These are phyloP conservation scores for Pentamera pediparva DNA, from an alignment of 53 echinoderm and acorn worm genomes.

Conservation along the genomic window DNA sequence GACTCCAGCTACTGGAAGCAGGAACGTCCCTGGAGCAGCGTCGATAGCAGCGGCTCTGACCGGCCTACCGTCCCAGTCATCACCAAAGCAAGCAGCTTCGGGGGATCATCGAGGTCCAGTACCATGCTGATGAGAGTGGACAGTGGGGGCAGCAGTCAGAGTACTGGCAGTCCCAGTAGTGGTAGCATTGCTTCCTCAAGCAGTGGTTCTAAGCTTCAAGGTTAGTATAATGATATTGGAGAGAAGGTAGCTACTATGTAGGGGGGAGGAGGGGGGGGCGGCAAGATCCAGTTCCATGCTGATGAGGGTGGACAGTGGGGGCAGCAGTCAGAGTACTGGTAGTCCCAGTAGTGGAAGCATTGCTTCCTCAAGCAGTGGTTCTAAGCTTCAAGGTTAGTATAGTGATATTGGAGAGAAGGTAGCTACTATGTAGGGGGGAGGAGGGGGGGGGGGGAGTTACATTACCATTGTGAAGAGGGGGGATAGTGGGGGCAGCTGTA, in stretches of 20 bases:
- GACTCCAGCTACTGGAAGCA: constrained; percentile 81
- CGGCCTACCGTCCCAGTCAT: constrained; percentile 75
- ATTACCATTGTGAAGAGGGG: constrained; percentile 77
- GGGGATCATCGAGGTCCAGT: constrained; percentile 65
- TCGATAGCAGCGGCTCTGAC: constrained; percentile 96
- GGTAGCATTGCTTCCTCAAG: constrained; percentile 27
- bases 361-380: background rate
- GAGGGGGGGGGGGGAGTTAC: constrained; percentile 69
- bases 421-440: too few species aligned
- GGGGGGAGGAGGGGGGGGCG: too few species aligned
- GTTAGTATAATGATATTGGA: constrained; percentile 33
- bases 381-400: constrained; percentile 55
- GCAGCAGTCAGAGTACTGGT: constrained; percentile 83
- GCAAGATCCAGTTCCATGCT: constrained; percentile 69
- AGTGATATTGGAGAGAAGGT: too few species aligned
- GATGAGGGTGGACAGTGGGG: constrained; percentile 87
- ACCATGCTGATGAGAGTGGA: constrained; percentile 83
- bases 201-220: constrained; percentile 46
- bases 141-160: constrained; percentile 87
- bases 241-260: too few species aligned
- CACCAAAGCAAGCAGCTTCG: constrained; percentile 96
- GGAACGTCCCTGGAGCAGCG: constrained; percentile 98
- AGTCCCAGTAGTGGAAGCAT: constrained; percentile 62
- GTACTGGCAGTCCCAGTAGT: constrained; percentile 74
- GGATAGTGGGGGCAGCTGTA: constrained; percentile 88